phyloP scores from a whole-genome alignment of 2,113 vertebrate genomes.

The Osmerus eperlanus region DNA sequence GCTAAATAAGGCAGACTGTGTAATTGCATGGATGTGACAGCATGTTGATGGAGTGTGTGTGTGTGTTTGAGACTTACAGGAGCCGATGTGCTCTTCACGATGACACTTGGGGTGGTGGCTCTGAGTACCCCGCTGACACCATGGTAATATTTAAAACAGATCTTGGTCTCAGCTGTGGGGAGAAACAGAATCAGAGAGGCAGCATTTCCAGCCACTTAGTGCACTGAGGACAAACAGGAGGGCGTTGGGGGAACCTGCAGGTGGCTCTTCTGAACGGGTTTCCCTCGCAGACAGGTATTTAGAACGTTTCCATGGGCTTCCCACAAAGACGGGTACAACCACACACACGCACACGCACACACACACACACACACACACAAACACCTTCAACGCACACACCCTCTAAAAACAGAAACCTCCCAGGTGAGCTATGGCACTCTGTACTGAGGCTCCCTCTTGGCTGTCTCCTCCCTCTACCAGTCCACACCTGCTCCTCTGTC shows the following conservation, averaged over 20 bases:
- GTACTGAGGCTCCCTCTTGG: no score
- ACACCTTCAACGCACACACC: no score
- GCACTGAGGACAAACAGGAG: not conserved
- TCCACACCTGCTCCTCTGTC: no score
- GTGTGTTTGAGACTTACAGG: constrained; percentile 76
- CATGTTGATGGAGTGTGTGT: not conserved
- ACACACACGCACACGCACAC: no score
- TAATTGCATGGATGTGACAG: not conserved
- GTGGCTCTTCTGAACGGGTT: no score
- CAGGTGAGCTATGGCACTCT: no score
- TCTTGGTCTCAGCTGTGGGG: constrained; percentile 88
- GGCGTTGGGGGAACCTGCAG: not conserved
- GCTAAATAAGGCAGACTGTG: not conserved
- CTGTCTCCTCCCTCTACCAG: no score
- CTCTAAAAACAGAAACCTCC: no score
- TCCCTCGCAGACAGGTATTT: no score
- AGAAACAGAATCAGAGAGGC: constrained; percentile 1
- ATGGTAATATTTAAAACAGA: constrained; percentile 99
- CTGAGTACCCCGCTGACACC: constrained; percentile 88
- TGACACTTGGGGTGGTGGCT: constrained; percentile 91
- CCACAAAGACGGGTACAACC: no score
- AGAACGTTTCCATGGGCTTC: no score
- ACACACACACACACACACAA: no score
- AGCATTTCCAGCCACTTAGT: not conserved
- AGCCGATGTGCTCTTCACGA: constrained; percentile 80